Percentiles rank a stretch among this genome's conserved stretches.
These are phyloP conservation scores for Melanerpes aurifrons DNA, from an alignment of 2,113 vertebrate genomes.

Conservation along the genomic window DNA sequence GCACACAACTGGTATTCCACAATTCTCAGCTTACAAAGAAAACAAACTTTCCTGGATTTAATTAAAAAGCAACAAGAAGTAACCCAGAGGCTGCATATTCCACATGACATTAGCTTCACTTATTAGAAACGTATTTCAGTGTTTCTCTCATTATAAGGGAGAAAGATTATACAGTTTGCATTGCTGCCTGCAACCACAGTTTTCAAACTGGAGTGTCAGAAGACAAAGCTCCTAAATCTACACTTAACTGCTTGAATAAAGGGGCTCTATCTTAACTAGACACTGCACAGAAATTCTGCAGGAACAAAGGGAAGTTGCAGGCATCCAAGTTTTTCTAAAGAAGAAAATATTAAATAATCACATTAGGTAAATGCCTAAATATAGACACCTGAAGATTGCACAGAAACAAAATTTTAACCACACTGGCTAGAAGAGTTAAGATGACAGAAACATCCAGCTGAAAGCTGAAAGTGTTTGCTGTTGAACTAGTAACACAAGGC, in stretches of 20 bases:
- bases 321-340: background rate
- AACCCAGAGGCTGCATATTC: constrained; percentile 26
- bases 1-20: background rate
- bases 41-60: constrained; percentile 21
- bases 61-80: constrained; percentile 23
- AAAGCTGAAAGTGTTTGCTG: background rate
- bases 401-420: background rate
- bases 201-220: background rate
- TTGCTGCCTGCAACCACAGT: background rate
- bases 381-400: background rate
- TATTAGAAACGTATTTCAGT: background rate
- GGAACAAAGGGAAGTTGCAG: background rate
- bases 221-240: background rate
- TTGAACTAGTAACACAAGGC: background rate
- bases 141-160: background rate
- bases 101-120: background rate
- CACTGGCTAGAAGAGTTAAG: background rate
- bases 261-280: background rate
- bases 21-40: background rate
- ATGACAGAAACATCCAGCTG: background rate
- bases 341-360: background rate
- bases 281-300: background rate
- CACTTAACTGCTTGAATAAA: background rate
- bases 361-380: background rate
- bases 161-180: background rate